Percentiles rank a stretch among this genome's conserved stretches.
Evolutionary conservation across 2,113 vertebrate genomes (phyloP).

Genomic region (Nansenia antarctica): DNA sequence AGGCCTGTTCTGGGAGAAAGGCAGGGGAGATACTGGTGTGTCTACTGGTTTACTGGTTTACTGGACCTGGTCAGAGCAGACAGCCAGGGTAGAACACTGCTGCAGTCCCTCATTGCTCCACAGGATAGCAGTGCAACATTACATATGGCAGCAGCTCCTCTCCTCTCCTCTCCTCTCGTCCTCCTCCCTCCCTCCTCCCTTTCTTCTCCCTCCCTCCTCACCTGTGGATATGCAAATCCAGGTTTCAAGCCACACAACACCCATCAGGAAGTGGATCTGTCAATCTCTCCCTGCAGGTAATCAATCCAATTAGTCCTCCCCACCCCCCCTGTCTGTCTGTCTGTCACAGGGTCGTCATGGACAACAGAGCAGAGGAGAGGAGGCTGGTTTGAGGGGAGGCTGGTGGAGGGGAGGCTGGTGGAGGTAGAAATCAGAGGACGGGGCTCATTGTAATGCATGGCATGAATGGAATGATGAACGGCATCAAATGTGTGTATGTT

Average conservation of each 20-base stretch:
- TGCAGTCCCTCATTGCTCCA: conserved; percentile 39
- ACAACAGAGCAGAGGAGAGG: neutral
- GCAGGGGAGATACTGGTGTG: too few relatives aligned
- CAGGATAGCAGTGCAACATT: conserved; percentile 49
- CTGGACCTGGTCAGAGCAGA: too few relatives aligned
- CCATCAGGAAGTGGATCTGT: neutral
- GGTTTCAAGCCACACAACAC: neutral
- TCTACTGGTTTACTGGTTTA: too few relatives aligned
- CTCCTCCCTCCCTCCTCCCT: neutral
- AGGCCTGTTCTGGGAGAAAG: too few relatives aligned
- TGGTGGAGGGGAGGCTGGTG: neutral
- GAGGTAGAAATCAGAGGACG: too few relatives aligned
- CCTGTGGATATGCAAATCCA: conserved; percentile 34
- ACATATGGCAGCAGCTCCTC: conserved; percentile 23
- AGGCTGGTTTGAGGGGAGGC: neutral
- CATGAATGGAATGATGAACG: too few relatives aligned
- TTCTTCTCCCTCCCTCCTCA: conserved; percentile 6
- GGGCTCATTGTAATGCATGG: too few relatives aligned
- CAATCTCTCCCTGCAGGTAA: neutral
- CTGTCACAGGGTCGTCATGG: neutral
- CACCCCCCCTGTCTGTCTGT: too few relatives aligned
- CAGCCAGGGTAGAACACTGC: too few relatives aligned
- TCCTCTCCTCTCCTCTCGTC: conserved; percentile 9
- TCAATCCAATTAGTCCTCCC: neutral
- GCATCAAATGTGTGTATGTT: neutral